These are phyloP conservation scores for Maccullochella peelii DNA, from an alignment of 2,113 vertebrate genomes.

Conservation along the genomic window DNA sequence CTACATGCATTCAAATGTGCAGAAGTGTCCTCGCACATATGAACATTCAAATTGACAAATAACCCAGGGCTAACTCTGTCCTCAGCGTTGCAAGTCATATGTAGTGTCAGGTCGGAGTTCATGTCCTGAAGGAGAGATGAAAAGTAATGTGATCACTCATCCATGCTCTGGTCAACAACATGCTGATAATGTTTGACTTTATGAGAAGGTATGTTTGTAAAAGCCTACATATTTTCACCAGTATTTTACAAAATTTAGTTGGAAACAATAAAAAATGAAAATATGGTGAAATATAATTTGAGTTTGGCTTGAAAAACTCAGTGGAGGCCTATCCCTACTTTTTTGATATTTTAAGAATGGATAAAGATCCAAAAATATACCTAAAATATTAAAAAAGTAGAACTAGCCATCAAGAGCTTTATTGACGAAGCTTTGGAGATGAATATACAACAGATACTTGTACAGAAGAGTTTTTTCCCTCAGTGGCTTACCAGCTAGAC, in stretches of 20 bases:
- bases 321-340: background rate
- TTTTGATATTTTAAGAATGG: too few species aligned
- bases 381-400: too few species aligned
- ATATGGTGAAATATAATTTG: background rate
- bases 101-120: slow-evolving; percentile 45
- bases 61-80: slow-evolving; percentile 40
- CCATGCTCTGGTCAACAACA: slow-evolving; percentile 35
- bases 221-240: background rate
- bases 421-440: background rate
- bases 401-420: background rate
- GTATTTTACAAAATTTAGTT: background rate
- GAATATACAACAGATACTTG: slow-evolving; percentile 31
- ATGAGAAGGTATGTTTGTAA: slow-evolving; percentile 15
- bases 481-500: slow-evolving; percentile 29
- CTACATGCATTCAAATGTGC: background rate
- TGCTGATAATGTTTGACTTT: background rate
- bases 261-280: background rate
- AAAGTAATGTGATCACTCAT: slow-evolving; percentile 45
- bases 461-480: background rate
- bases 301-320: background rate
- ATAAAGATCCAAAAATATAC: too few species aligned
- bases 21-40: slow-evolving; percentile 3
- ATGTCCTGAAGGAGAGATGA: slow-evolving; percentile 33
- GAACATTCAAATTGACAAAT: slow-evolving; percentile 59
- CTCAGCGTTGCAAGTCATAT: slow-evolving; percentile 37